Conservation (phyloP, 2,888 invertebrate species). For the Tanypteryx hageni region DNA sequence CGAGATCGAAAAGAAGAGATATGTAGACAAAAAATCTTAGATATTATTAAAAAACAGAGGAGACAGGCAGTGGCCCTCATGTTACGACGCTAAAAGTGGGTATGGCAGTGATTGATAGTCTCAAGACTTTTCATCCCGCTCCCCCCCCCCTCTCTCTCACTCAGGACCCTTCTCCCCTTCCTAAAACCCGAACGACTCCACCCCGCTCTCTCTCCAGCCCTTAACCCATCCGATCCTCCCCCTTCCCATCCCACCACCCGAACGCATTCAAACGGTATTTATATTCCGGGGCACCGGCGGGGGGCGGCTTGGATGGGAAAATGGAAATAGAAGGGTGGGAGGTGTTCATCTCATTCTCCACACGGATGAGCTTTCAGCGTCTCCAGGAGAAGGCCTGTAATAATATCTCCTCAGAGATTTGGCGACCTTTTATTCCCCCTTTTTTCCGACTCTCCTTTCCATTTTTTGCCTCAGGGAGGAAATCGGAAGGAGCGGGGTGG, state of each 20-base stretch:
- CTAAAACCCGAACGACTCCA: background rate
- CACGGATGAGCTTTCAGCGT: constrained; percentile 18
- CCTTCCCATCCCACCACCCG: background rate
- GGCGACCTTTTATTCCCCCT: constrained; percentile 24
- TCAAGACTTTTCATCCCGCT: background rate
- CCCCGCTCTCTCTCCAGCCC: background rate
- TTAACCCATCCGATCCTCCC: background rate
- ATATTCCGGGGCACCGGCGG: background rate
- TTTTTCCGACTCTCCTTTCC: background rate
- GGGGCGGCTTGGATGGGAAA: too few species aligned
- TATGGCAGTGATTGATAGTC: constrained; percentile 55
- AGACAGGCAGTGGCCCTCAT: background rate
- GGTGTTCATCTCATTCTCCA: constrained; percentile 16
- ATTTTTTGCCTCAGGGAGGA: background rate
- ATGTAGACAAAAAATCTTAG: background rate
- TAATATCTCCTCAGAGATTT: constrained; percentile 49
- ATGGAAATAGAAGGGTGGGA: background rate
- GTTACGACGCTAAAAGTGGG: background rate
- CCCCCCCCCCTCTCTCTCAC: background rate
- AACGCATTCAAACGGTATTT: constrained; percentile 33
- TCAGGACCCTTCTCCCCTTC: background rate
- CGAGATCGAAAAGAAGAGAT: background rate
- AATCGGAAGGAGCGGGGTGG: background rate
- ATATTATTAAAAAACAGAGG: background rate
- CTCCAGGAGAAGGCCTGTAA: constrained; percentile 14